Evolutionary conservation across 2,797 vertebrate genomes (phyloP).

Genomic region (Enteromius radiatus): DNA sequence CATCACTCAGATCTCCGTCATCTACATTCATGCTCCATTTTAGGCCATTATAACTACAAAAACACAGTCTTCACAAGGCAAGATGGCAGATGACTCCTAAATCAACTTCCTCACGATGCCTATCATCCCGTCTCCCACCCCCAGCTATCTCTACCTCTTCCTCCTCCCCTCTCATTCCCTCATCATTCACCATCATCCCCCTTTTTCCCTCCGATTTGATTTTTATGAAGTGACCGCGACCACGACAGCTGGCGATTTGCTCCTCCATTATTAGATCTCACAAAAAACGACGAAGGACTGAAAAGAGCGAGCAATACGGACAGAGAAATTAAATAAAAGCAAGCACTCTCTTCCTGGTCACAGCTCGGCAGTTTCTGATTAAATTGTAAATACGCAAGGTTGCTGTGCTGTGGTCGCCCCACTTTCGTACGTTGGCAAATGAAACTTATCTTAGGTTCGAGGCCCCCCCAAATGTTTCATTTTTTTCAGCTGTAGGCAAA

Average conservation of each 20-base stretch:
- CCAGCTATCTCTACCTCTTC: slow-evolving; percentile 17
- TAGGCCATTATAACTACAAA: slow-evolving; percentile 38
- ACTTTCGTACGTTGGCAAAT: slow-evolving; percentile 61
- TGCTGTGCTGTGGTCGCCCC: slow-evolving; percentile 64
- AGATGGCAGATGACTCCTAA: slow-evolving; percentile 46
- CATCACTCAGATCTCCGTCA: slow-evolving; percentile 20
- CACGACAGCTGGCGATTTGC: slow-evolving; percentile 46
- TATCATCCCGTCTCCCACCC: slow-evolving; percentile 26
- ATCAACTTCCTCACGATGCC: slow-evolving; percentile 42
- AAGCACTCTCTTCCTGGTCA: slow-evolving; percentile 56
- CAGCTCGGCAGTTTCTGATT: slow-evolving; percentile 63
- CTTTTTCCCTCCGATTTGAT: slow-evolving; percentile 53
- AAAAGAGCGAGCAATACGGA: neutral
- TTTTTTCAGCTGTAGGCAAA: slow-evolving; percentile 25
- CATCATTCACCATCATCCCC: slow-evolving; percentile 20
- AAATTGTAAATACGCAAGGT: slow-evolving; percentile 65
- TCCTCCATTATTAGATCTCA: slow-evolving; percentile 54
- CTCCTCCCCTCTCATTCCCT: neutral
- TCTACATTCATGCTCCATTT: slow-evolving; percentile 49
- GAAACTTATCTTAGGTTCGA: slow-evolving; percentile 58
- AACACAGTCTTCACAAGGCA: slow-evolving; percentile 27
- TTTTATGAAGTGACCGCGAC: slow-evolving; percentile 53
- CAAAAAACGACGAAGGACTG: slow-evolving; percentile 25
- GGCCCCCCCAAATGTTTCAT: slow-evolving; percentile 36
- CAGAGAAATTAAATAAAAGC: slow-evolving; percentile 47